Conservation (phyloP, 2,888 invertebrate species). For the Andrena flavipes region DNA sequence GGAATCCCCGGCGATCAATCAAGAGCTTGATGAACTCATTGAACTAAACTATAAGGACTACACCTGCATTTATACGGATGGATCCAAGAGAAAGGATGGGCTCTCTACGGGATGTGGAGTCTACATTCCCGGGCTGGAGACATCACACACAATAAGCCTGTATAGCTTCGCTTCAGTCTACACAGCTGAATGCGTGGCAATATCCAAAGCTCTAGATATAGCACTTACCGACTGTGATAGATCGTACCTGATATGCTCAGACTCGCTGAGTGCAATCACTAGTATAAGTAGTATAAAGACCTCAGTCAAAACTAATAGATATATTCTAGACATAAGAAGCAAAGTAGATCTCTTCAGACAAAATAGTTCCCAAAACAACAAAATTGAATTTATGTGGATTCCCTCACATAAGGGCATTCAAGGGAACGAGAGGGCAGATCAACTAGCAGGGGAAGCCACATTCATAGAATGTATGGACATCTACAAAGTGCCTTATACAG, state of each 20-base stretch:
- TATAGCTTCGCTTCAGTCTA: not conserved
- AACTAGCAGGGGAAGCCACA: not conserved
- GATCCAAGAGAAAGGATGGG: not conserved
- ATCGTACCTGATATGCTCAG: too few species aligned
- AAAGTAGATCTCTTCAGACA: not conserved
- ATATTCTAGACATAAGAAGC: not conserved
- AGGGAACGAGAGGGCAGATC: not conserved
- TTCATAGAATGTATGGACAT: not conserved
- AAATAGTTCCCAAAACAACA: too few species aligned
- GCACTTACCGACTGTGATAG: too few species aligned
- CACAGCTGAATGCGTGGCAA: too few species aligned
- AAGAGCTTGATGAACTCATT: not conserved
- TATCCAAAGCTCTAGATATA: too few species aligned
- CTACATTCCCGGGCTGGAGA: too few species aligned
- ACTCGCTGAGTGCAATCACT: too few species aligned
- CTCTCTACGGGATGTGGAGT: not conserved
- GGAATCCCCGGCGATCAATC: not conserved
- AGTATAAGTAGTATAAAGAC: too few species aligned
- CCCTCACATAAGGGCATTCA: not conserved
- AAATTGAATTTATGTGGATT: not conserved
- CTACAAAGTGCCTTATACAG: not conserved
- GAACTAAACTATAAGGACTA: not conserved
- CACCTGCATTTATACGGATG: not conserved
- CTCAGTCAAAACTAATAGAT: too few species aligned
- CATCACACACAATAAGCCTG: not conserved